Percentiles rank a stretch among this genome's conserved stretches.
phyloP scores from a whole-genome alignment of 2,113 vertebrate genomes.

The Leptocoma aspasia region DNA sequence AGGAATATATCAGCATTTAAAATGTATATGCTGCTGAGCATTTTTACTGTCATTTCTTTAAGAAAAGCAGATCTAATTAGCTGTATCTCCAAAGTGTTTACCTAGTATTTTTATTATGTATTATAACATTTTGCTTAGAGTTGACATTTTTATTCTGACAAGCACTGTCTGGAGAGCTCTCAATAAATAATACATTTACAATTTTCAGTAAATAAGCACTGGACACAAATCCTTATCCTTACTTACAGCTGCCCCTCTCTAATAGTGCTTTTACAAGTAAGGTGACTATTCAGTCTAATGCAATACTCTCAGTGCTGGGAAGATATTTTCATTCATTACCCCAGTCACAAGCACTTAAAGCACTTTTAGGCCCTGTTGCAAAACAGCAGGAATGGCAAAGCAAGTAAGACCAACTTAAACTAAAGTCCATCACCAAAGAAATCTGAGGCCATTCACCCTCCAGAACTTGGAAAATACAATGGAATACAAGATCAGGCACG shows the following conservation, averaged over 20 bases:
- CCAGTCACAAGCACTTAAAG: slow-evolving; percentile 97
- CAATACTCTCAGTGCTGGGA: slow-evolving; percentile 82
- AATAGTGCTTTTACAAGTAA: slow-evolving; percentile 97
- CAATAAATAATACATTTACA: slow-evolving; percentile 99
- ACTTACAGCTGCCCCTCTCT: slow-evolving; percentile 85
- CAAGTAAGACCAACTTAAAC: slow-evolving; percentile 66
- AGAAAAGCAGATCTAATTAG: slow-evolving; percentile 90
- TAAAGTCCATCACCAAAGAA: slow-evolving; percentile 72
- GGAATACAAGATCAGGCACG: not conserved
- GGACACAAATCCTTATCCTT: slow-evolving; percentile 92
- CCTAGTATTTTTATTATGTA: slow-evolving; percentile 91
- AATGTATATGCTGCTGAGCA: slow-evolving; percentile 56
- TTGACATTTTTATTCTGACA: slow-evolving; percentile 96
- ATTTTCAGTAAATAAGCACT: slow-evolving; percentile 97
- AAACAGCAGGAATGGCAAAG: slow-evolving; percentile 83
- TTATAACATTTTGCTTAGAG: slow-evolving; percentile 87
- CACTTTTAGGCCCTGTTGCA: slow-evolving; percentile 91
- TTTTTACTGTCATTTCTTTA: slow-evolving; percentile 74
- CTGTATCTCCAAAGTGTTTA: slow-evolving; percentile 86
- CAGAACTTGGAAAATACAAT: slow-evolving; percentile 53
- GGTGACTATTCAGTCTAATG: slow-evolving; percentile 98
- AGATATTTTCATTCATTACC: slow-evolving; percentile 99
- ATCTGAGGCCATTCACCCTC: slow-evolving; percentile 48
- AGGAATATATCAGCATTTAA: slow-evolving; percentile 62
- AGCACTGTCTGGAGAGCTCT: slow-evolving; percentile 89